Evolutionary conservation across 2,113 vertebrate species (phyloP).

Genomic region (Pomatostomus ruficeps): DNA sequence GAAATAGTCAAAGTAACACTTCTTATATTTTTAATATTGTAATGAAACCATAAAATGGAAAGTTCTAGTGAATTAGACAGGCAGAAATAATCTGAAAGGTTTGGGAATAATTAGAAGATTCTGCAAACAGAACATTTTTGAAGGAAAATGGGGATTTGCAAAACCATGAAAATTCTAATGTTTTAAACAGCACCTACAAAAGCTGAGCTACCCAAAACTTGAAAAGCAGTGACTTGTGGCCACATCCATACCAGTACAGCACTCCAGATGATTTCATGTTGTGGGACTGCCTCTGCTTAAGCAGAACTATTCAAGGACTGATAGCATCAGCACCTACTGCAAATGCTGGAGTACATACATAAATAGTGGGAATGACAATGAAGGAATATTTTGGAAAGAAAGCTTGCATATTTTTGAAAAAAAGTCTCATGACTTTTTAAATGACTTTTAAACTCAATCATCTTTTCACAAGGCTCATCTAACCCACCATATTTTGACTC

Average conservation of each 20-base stretch:
- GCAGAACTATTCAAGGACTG: not conserved
- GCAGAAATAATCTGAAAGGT: not conserved
- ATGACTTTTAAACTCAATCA: not conserved
- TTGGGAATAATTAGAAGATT: not conserved
- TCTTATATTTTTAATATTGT: not conserved
- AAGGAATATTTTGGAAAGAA: not conserved
- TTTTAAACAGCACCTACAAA: not conserved
- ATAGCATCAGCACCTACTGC: not conserved
- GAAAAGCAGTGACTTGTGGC: not conserved
- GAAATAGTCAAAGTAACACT: not conserved
- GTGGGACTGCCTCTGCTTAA: not conserved
- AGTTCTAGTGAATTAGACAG: not conserved
- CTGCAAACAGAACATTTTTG: not conserved
- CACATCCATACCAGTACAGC: not conserved
- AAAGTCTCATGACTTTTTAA: not conserved
- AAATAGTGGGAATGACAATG: not conserved
- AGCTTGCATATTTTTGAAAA: not conserved
- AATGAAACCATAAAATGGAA: not conserved
- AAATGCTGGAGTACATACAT: not conserved
- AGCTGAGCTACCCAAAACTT: not conserved
- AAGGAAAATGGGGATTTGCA: not conserved
- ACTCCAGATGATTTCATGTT: not conserved
- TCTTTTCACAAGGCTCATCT: not conserved
- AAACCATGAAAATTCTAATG: not conserved
- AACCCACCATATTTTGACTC: not conserved